A percentile compares a stretch with the other conserved stretches of the same genome.
Evolutionary conservation across 2,888 invertebrate genomes (phyloP).

Genomic region (Pyrrhosoma nymphula): DNA sequence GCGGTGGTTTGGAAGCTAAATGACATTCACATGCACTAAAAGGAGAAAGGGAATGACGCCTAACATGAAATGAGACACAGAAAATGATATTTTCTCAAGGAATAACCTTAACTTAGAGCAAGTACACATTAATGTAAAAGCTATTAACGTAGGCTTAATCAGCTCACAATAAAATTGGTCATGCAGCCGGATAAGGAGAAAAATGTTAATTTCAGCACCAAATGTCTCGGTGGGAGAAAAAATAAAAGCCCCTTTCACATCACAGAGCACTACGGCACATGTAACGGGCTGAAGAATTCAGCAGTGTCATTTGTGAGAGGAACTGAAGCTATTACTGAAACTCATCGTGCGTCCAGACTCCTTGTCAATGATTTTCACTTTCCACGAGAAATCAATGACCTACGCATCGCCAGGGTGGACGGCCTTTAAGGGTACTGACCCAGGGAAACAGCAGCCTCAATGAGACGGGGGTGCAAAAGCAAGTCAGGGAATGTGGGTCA

Average conservation of each 20-base stretch:
- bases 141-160: too few relatives aligned
- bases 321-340: neutral
- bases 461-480: neutral
- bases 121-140: too few relatives aligned
- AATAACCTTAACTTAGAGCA: too few relatives aligned
- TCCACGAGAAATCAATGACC: slow-evolving; percentile 25
- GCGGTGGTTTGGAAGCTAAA: too few relatives aligned
- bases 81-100: neutral
- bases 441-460: slow-evolving; percentile 68
- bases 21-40: too few relatives aligned
- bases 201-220: too few relatives aligned
- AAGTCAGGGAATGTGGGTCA: slow-evolving; percentile 51
- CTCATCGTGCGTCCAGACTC: neutral
- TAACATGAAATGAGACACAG: neutral
- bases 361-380: slow-evolving; percentile 31
- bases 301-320: neutral
- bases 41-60: too few relatives aligned
- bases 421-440: slow-evolving; percentile 70
- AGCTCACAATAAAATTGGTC: too few relatives aligned
- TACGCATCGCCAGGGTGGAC: neutral
- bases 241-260: neutral
- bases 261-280: neutral
- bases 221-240: neutral
- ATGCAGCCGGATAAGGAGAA: too few relatives aligned
- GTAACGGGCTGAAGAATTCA: neutral